Evolutionary conservation across 2,113 vertebrate genomes (phyloP).

Genomic region (Siniperca knerii): DNA sequence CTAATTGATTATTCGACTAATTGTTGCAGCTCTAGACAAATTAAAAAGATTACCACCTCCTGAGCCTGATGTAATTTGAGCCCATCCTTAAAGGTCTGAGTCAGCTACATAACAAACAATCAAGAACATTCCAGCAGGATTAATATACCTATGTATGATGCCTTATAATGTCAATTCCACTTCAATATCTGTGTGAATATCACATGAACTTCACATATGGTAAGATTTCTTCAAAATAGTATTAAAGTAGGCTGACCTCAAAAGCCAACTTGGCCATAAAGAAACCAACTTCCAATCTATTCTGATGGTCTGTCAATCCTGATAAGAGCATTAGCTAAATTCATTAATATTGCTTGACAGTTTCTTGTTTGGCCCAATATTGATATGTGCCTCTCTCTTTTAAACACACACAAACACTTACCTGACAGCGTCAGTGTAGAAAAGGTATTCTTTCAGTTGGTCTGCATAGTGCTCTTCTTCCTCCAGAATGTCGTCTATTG

Average conservation of each 20-base stretch:
- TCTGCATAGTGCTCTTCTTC: constrained; percentile 97
- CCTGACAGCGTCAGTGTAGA: constrained; percentile 93
- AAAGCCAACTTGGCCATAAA: background rate
- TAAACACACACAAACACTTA: constrained; percentile 48
- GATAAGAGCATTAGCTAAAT: background rate
- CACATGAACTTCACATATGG: background rate
- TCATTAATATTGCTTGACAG: background rate
- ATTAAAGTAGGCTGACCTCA: background rate
- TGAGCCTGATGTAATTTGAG: background rate
- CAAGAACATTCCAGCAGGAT: background rate
- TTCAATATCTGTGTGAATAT: background rate
- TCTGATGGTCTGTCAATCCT: background rate
- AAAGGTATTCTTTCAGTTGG: constrained; percentile 95
- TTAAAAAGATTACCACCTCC: no score
- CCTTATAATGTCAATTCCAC: background rate
- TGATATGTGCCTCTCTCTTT: no score
- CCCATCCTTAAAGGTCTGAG: background rate
- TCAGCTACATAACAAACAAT: background rate
- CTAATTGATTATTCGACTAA: background rate
- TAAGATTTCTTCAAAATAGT: background rate
- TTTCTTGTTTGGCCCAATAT: background rate
- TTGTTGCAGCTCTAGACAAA: background rate
- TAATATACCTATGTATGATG: background rate
- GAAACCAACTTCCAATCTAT: background rate
- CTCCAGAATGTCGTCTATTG: constrained; percentile 95